A percentile compares a stretch with the other conserved stretches of the same genome.
Evolutionary conservation across 2,113 vertebrate species (phyloP).

Genomic region (Neoarius graeffei): DNA sequence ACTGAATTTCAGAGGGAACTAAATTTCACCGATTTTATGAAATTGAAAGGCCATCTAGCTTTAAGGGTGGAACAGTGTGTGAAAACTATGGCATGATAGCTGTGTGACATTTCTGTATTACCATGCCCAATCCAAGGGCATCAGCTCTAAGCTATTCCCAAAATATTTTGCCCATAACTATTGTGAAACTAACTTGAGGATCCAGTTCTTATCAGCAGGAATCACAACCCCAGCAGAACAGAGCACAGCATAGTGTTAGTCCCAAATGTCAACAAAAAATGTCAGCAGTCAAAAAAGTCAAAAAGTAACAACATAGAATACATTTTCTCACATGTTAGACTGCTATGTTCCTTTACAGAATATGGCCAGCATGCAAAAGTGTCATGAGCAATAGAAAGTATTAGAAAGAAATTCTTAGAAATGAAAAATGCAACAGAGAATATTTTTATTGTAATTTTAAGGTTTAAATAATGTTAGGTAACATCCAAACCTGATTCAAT

Average conservation of each 20-base stretch:
- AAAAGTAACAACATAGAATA: background rate
- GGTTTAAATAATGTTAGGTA: background rate
- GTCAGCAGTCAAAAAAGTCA: background rate
- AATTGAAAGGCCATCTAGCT: no score
- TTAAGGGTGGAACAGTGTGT: conserved; percentile 5
- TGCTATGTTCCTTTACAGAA: background rate
- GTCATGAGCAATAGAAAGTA: background rate
- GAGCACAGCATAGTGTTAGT: background rate
- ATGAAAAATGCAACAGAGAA: background rate
- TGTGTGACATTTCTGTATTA: background rate
- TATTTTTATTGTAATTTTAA: background rate
- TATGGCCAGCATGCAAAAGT: background rate
- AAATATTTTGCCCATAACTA: background rate
- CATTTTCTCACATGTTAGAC: background rate
- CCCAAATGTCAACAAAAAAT: background rate
- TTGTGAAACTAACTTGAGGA: background rate
- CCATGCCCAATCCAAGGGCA: background rate
- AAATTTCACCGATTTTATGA: no score
- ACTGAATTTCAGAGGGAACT: no score
- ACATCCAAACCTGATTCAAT: background rate
- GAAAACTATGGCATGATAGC: conserved; percentile 5
- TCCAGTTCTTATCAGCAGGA: background rate
- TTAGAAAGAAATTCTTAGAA: background rate
- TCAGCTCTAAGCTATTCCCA: background rate
- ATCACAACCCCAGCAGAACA: background rate